A percentile compares a stretch with the other conserved stretches of the same genome.
Conservation (phyloP, 2,888 invertebrate species). For the Pristionchus japonicus region DNA sequence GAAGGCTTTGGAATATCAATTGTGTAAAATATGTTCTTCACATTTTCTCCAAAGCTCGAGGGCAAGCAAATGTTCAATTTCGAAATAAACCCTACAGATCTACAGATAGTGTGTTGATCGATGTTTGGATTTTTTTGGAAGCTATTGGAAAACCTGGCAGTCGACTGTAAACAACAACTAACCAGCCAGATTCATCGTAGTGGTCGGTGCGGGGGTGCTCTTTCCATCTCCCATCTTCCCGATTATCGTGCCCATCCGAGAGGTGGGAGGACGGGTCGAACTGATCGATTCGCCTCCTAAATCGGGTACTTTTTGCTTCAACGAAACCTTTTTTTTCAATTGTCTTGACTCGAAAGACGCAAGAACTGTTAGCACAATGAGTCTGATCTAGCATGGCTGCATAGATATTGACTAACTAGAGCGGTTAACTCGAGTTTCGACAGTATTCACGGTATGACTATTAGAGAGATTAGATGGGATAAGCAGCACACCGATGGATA, state of each 20-base stretch:
- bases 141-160: too few relatives aligned
- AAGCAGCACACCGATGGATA: slow-evolving; percentile 30
- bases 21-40: background rate
- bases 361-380: background rate
- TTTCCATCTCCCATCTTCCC: background rate
- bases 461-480: background rate
- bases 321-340: background rate
- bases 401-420: background rate
- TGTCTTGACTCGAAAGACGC: too few relatives aligned
- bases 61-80: too few relatives aligned
- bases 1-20: background rate
- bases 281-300: slow-evolving; percentile 23
- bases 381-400: background rate
- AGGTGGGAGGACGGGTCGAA: slow-evolving; percentile 30
- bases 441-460: background rate
- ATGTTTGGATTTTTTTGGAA: too few relatives aligned
- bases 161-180: too few relatives aligned
- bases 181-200: slow-evolving; percentile 13
- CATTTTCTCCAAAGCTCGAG: too few relatives aligned
- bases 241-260: background rate
- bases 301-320: background rate
- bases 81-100: too few relatives aligned
- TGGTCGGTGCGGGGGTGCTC: background rate
- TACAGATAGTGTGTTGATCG: too few relatives aligned
- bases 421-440: too few relatives aligned